These are phyloP conservation scores for Nannospalax galili DNA, from an alignment of 2,113 vertebrate genomes.

Conservation along the genomic window DNA sequence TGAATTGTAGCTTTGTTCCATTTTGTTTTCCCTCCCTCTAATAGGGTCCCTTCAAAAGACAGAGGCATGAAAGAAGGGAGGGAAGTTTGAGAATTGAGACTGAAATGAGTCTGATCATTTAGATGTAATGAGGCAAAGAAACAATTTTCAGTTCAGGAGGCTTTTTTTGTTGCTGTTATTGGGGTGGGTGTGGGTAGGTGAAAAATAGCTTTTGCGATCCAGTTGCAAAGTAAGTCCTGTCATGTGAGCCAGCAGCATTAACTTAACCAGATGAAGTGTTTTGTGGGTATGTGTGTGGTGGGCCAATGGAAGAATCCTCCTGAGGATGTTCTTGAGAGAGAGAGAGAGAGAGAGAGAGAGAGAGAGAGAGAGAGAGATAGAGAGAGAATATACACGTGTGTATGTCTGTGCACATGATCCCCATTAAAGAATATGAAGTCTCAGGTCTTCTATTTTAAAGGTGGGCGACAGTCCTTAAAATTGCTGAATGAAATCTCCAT, in stretches of 20 bases:
- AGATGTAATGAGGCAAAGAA: constrained; percentile 80
- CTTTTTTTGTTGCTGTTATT: constrained; percentile 50
- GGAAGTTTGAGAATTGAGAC: constrained; percentile 69
- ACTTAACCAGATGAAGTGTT: constrained; percentile 4
- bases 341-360: no score
- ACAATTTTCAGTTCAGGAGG: constrained; percentile 65
- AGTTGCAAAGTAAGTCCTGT: not conserved
- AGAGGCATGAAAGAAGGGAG: constrained; percentile 62
- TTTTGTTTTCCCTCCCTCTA: constrained; percentile 69
- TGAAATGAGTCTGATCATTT: constrained; percentile 76
- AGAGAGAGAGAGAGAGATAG: no score
- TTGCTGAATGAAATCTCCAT: constrained; percentile 26
- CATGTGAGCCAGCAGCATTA: not conserved
- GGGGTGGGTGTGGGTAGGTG: constrained; percentile 7
- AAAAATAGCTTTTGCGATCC: constrained; percentile 48
- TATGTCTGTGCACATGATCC: not conserved
- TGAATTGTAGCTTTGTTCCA: constrained; percentile 77
- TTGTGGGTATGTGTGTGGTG: not conserved
- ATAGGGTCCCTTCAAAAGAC: constrained; percentile 72
- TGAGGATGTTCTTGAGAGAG: no score
- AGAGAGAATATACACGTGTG: not conserved
- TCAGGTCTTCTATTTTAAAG: not conserved
- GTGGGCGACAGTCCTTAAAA: constrained; percentile 1
- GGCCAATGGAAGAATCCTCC: not conserved
- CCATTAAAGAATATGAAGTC: constrained; percentile 9